Conservation (phyloP, 2,113 vertebrate genomes). For the Choloepus hoffmanni region DNA sequence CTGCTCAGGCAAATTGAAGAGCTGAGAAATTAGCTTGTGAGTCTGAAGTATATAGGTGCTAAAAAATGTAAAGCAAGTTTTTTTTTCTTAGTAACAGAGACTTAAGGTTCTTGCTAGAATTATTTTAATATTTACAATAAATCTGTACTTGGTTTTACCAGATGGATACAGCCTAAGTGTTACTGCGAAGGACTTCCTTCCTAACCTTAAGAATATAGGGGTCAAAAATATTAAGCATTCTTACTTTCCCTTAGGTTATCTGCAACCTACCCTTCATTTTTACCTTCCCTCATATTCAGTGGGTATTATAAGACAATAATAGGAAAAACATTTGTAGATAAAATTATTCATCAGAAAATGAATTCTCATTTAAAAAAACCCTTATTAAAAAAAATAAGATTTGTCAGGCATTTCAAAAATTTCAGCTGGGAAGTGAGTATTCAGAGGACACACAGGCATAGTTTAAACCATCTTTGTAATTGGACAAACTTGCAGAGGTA, state of each 20-base stretch:
- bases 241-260: background rate
- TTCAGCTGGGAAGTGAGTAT: background rate
- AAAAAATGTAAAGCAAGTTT: background rate
- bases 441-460: background rate
- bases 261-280: background rate
- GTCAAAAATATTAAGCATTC: background rate
- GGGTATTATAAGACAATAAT: background rate
- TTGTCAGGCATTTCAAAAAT: background rate
- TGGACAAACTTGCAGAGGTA: background rate
- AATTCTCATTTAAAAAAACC: background rate
- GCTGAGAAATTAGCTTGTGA: background rate
- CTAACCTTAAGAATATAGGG: background rate
- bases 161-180: background rate
- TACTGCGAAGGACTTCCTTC: background rate
- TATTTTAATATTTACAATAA: conserved; percentile 17
- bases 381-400: background rate
- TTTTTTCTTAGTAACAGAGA: conserved; percentile 10
- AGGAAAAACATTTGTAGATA: background rate
- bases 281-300: background rate
- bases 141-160: background rate
- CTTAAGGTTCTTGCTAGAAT: background rate
- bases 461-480: background rate
- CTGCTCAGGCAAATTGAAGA: background rate
- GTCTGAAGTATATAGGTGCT: background rate
- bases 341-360: background rate